Evolutionary conservation across 2,797 vertebrate species (phyloP).

Genomic region (Cygnus olor): DNA sequence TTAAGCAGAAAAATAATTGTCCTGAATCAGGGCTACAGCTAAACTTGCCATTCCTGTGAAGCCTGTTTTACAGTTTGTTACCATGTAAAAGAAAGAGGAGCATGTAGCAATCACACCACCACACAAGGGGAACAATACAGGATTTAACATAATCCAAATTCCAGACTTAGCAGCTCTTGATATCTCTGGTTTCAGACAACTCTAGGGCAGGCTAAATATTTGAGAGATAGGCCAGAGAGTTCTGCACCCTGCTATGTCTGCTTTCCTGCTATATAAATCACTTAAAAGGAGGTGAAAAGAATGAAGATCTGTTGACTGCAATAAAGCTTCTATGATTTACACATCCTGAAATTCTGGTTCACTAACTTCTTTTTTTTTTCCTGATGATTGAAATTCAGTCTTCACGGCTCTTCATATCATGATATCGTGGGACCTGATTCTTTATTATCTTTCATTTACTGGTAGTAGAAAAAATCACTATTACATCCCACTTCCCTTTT

Average conservation of each 20-base stretch:
- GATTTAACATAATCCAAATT: not conserved
- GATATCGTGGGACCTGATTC: not conserved
- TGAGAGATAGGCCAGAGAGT: not conserved
- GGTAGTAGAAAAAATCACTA: not conserved
- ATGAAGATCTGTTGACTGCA: not conserved
- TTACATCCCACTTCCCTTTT: not conserved
- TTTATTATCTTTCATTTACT: not conserved
- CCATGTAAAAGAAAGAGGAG: not conserved
- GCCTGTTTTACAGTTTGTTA: not conserved
- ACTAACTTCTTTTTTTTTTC: not conserved
- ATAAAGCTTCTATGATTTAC: not conserved
- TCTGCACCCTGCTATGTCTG: not conserved
- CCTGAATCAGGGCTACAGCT: not conserved
- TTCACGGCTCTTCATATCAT: not conserved
- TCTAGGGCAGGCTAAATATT: not conserved
- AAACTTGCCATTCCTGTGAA: not conserved
- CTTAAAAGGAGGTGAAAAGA: not conserved
- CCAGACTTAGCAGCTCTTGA: not conserved
- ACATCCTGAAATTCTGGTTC: not conserved
- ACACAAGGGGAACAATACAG: not conserved
- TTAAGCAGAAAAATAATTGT: not conserved
- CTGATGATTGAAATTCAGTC: not conserved
- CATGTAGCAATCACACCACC: not conserved
- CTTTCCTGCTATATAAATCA: not conserved
- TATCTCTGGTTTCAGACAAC: not conserved